Evolutionary conservation across 2,888 invertebrate species (phyloP).

Genomic region (Acleris emargana): DNA sequence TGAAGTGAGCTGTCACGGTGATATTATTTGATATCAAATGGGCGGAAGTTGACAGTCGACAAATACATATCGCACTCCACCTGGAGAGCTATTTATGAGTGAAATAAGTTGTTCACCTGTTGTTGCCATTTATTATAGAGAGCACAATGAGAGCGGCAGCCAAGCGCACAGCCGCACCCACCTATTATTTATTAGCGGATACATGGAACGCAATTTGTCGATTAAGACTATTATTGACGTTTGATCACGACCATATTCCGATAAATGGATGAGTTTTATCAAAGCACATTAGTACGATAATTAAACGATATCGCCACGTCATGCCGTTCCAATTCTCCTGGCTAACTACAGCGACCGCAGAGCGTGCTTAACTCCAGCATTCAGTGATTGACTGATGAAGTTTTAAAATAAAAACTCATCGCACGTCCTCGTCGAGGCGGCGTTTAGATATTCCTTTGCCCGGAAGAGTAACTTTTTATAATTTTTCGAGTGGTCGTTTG

Average conservation of each 20-base stretch:
- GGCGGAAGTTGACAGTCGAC: constrained; percentile 68
- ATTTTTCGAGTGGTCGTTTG: constrained; percentile 66
- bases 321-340: constrained; percentile 55
- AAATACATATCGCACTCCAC: constrained; percentile 80
- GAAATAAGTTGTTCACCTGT: constrained; percentile 84
- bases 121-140: constrained; percentile 81
- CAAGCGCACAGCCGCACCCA: constrained; percentile 70
- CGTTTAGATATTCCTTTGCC: constrained; percentile 59
- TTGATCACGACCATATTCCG: constrained; percentile 27
- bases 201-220: constrained; percentile 65
- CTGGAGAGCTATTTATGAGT: constrained; percentile 80
- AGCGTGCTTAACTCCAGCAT: constrained; percentile 68
- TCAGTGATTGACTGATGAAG: constrained; percentile 65
- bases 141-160: constrained; percentile 72
- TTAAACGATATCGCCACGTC: constrained; percentile 48
- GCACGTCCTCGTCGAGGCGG: constrained; percentile 50
- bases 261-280: constrained; percentile 25
- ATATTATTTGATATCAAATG: constrained; percentile 60
- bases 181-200: constrained; percentile 65
- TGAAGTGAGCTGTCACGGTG: constrained; percentile 59
- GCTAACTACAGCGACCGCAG: constrained; percentile 48
- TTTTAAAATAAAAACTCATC: constrained; percentile 66
- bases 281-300: constrained; percentile 31
- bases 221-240: constrained; percentile 42
- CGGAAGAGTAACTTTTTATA: constrained; percentile 70